phyloP scores from a whole-genome alignment of 1,140 invertebrate genomes.

The Papilio polyxenes region DNA sequence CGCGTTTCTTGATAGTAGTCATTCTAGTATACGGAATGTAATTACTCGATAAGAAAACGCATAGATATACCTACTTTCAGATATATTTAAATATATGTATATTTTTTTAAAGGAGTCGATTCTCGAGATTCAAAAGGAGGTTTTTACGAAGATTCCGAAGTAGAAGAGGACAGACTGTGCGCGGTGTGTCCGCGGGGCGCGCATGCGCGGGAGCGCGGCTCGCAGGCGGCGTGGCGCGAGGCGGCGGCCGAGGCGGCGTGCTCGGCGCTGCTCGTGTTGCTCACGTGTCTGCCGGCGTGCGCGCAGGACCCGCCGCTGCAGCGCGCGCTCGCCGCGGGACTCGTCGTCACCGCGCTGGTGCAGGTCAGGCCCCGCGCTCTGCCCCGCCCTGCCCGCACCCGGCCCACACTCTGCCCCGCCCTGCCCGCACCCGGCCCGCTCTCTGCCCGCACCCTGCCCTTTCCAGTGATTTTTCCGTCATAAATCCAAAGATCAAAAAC shows the following conservation, averaged over 20 bases:
- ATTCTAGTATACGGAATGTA: too few relatives aligned
- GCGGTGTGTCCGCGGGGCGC: constrained; percentile 35
- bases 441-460: too few relatives aligned
- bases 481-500: too few relatives aligned
- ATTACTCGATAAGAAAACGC: too few relatives aligned
- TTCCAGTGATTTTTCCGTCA: too few relatives aligned
- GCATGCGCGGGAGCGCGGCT: constrained; percentile 16
- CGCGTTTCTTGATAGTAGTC: too few relatives aligned
- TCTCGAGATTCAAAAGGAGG: constrained; percentile 8
- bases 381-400: not conserved
- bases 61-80: too few relatives aligned
- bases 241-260: constrained; percentile 51
- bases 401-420: too few relatives aligned
- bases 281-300: constrained; percentile 53
- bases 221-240: constrained; percentile 45
- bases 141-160: not conserved
- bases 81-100: too few relatives aligned
- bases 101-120: not conserved
- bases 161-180: constrained; percentile 16
- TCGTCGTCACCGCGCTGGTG: constrained; percentile 54
- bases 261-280: constrained; percentile 56
- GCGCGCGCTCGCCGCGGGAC: constrained; percentile 52
- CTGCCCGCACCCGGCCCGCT: too few relatives aligned
- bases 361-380: constrained; percentile 40
- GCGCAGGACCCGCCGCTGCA: constrained; percentile 41